These are phyloP conservation scores for Syngnathus typhle DNA, from an alignment of 2,113 vertebrate genomes.

Conservation along the genomic window DNA sequence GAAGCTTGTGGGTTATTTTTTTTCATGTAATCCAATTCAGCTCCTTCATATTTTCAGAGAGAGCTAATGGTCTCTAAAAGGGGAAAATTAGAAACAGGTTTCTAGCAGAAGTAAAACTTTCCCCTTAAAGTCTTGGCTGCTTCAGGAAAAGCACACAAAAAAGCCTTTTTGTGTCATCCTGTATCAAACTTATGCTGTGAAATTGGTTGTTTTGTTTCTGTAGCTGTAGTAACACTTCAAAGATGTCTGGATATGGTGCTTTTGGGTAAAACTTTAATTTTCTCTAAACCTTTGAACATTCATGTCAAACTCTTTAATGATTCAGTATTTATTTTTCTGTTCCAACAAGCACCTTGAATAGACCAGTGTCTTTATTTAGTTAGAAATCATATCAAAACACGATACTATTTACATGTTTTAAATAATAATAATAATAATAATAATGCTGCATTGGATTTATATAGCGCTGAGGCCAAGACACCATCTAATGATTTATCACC, in stretches of 20 bases:
- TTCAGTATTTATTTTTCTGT: no score
- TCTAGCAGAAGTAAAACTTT: slow-evolving; percentile 4
- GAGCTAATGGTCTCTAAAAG: slow-evolving; percentile 11
- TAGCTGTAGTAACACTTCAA: background rate
- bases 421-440: no score
- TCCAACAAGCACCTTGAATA: no score
- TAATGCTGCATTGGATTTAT: no score
- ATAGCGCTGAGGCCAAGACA: no score
- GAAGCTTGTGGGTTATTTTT: background rate
- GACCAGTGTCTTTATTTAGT: no score
- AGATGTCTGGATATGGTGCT: background rate
- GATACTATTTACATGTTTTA: no score
- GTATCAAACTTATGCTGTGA: background rate
- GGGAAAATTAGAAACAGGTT: slow-evolving; percentile 28
- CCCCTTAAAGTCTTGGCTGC: slow-evolving; percentile 17
- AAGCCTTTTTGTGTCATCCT: slow-evolving; percentile 1
- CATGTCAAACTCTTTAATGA: no score
- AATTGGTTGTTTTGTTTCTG: background rate
- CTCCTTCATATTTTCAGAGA: slow-evolving; percentile 24
- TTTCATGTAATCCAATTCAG: slow-evolving; percentile 1
- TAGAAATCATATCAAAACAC: no score
- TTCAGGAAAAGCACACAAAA: slow-evolving; percentile 23
- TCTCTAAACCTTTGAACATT: no score
- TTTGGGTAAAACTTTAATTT: background rate
- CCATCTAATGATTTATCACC: no score